Evolutionary conservation across 2,888 invertebrate genomes (phyloP), one percentile per base, ranked within the genome.

Genomic region (Polymixis flavicincta): DNA sequence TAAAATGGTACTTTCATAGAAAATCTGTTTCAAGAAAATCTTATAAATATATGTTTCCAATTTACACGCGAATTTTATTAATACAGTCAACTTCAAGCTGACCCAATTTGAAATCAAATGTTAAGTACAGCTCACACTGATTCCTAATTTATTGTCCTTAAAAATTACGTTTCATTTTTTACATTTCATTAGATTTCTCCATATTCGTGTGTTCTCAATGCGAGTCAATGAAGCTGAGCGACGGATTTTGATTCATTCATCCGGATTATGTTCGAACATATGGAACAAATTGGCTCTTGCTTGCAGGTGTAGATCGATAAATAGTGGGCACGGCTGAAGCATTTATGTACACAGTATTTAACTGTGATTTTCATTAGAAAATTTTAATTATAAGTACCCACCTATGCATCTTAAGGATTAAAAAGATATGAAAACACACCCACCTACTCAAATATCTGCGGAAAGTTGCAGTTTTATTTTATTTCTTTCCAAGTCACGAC

Each of bases 241-340:
- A 45, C 32, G 68, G 59, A 79, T 71, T 86, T 77, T 57, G 69
- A 85, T 74, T 74, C 76, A 76, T 52, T 75, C 75, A 82, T 72
- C 76, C 64, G 64, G 66, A 67, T 65, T 77, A 75, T 73, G 66
- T 37, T 79, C 77, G 60, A 61, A 66, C 60, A 32, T 65, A 77
- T 71, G 84, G 75, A 86, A 84, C 70, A 77, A 85, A 86, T 69
- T 28, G 72, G 74, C 70, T 61, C 59, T 76, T 72, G 70, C 57
- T 37, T 75, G 71, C 79, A 85, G 79, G 66, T 78, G 70, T 50
- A 22, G 69, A 72, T 82, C 69, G 42, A 80, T 79, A 82, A 80
- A 55, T 71, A 75, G 32, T 69, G 60, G 48, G 61, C 55, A 69
- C n/a, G 42, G 48, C 32, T 64, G 70, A 60, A 68, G 54, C 4